Evolutionary conservation across 2,888 invertebrate genomes (phyloP).

Genomic region (Coremacera marginata): DNA sequence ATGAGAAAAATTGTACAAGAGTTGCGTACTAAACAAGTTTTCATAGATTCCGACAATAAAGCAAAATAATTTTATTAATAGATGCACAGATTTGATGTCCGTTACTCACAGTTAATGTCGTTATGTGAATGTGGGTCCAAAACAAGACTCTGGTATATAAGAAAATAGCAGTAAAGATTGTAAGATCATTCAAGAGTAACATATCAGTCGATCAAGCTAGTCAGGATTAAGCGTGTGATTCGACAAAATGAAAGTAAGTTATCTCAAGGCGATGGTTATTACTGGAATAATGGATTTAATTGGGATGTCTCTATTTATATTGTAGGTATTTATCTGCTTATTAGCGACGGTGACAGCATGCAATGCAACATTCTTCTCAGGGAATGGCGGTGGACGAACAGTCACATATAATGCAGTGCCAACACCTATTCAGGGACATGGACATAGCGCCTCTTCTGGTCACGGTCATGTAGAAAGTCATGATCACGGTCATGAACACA

Average conservation of each 20-base stretch:
- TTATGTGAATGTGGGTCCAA: neutral
- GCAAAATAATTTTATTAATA: too few relatives aligned
- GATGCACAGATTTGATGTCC: neutral
- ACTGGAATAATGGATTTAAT: neutral
- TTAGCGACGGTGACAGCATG: conserved; percentile 54
- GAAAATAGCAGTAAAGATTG: conserved; percentile 49
- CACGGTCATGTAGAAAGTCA: conserved; percentile 20
- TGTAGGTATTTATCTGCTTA: conserved; percentile 59
- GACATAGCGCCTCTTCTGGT: conserved; percentile 21
- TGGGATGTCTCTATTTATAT: conserved; percentile 8
- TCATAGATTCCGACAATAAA: too few relatives aligned
- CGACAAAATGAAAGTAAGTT: conserved; percentile 57
- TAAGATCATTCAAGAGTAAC: conserved; percentile 55
- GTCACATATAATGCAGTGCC: conserved; percentile 37
- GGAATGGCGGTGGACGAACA: conserved; percentile 31
- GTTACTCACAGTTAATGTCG: neutral
- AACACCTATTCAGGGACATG: conserved; percentile 16
- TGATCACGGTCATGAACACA: conserved; percentile 37
- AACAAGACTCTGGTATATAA: conserved; percentile 55
- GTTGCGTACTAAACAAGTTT: too few relatives aligned
- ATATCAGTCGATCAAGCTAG: conserved; percentile 13
- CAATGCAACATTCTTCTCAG: conserved; percentile 58
- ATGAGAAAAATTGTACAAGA: too few relatives aligned
- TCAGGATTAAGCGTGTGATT: conserved; percentile 24
- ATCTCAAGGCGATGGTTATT: too few relatives aligned